These are phyloP conservation scores for Aphidius ervi DNA, from an alignment of 1,140 invertebrate genomes.

Conservation along the genomic window DNA sequence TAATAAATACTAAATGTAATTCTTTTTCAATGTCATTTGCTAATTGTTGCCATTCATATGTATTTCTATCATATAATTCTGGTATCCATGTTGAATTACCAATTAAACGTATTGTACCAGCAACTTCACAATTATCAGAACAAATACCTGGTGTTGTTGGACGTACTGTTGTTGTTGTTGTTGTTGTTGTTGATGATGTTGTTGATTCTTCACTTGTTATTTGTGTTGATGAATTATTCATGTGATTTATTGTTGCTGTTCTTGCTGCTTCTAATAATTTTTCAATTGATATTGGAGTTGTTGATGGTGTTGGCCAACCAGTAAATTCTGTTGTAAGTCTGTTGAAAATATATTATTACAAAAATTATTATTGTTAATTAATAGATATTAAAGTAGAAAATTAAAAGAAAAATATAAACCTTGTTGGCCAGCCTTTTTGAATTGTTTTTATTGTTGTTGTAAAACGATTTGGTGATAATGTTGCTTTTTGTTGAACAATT, in stretches of 20 bases:
- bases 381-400: conserved; percentile 10
- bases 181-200: conserved; percentile 69
- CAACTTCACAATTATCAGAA: conserved; percentile 72
- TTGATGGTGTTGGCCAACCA: conserved; percentile 80
- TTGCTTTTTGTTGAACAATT: conserved; percentile 57
- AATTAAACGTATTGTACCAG: conserved; percentile 77
- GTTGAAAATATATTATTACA: conserved; percentile 17
- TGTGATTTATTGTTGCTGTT: conserved; percentile 56
- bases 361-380: conserved; percentile 8
- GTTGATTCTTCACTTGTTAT: conserved; percentile 44
- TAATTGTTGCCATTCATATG: conserved; percentile 76
- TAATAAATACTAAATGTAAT: conserved; percentile 74
- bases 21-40: conserved; percentile 75
- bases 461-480: conserved; percentile 57
- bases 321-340: conserved; percentile 84
- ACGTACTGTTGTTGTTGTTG: conserved; percentile 67
- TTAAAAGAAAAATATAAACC: conserved; percentile 48
- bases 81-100: conserved; percentile 78
- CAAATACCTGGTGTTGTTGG: conserved; percentile 80
- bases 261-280: conserved; percentile 71
- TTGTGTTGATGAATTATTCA: conserved; percentile 38
- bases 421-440: conserved; percentile 75
- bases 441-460: conserved; percentile 62
- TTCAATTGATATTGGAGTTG: conserved; percentile 78
- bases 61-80: conserved; percentile 80